Conservation (phyloP, 2,113 vertebrate genomes). For the Mystacornis crossleyi region DNA sequence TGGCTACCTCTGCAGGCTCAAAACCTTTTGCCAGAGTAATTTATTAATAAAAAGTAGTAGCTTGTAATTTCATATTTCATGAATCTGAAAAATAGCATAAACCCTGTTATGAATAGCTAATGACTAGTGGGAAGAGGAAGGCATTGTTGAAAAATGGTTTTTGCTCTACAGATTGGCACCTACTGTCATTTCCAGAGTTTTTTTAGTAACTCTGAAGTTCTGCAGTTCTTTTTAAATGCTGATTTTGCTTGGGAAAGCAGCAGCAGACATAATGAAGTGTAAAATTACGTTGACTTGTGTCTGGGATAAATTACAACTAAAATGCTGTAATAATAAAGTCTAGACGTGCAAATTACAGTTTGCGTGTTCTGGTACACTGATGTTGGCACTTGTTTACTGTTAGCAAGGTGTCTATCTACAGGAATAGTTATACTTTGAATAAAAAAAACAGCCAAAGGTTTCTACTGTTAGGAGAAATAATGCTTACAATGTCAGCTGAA, state of each 20-base stretch:
- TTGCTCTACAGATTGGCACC: background rate
- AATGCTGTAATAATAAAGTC: slow-evolving; percentile 26
- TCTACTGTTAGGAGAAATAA: background rate
- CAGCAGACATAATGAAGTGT: background rate
- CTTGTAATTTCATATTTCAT: background rate
- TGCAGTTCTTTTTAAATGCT: background rate
- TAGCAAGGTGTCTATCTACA: background rate
- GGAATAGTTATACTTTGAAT: background rate
- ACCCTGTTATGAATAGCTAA: background rate
- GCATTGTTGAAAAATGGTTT: background rate
- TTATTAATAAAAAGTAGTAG: background rate
- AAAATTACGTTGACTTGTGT: background rate
- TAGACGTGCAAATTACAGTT: slow-evolving; percentile 19
- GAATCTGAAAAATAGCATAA: background rate
- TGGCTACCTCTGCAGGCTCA: background rate
- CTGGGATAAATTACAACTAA: background rate
- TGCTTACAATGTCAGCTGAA: background rate
- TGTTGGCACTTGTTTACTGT: background rate
- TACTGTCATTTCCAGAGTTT: background rate
- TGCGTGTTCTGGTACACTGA: background rate
- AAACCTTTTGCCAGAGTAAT: background rate
- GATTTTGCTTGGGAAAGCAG: background rate
- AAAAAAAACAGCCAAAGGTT: background rate
- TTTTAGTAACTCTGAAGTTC: background rate
- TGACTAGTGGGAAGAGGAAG: background rate